phyloP scores from a whole-genome alignment of 2,888 invertebrate species.

The Temnothorax ravouxi region DNA sequence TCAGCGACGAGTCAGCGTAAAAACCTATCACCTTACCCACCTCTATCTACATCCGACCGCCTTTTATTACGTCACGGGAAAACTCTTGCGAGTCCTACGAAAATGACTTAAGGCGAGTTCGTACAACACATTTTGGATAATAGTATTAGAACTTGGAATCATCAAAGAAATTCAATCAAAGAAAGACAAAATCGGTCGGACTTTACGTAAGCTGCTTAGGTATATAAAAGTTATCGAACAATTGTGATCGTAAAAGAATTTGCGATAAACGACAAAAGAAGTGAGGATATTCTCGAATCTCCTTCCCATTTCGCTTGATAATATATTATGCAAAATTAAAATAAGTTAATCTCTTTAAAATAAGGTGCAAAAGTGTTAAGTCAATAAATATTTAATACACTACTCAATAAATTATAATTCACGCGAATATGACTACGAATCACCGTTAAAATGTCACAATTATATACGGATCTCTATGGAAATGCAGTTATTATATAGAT shows the following conservation, averaged over 20 bases:
- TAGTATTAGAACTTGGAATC: neutral
- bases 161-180: neutral
- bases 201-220: neutral
- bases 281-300: neutral
- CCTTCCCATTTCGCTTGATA: neutral
- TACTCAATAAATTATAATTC: neutral
- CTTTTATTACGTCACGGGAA: constrained; percentile 43
- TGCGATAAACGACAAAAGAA: neutral
- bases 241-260: neutral
- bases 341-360: neutral
- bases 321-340: neutral
- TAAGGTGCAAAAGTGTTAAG: neutral
- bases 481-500: neutral
- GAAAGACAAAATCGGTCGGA: neutral
- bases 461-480: neutral
- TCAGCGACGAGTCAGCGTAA: constrained; percentile 71
- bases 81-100: neutral
- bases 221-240: neutral
- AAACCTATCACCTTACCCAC: constrained; percentile 75
- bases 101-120: constrained; percentile 49
- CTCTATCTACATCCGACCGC: constrained; percentile 52
- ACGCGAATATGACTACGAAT: neutral
- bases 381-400: neutral
- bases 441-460: neutral
- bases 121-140: neutral